Percentiles rank a stretch among this genome's conserved stretches.
Conservation (phyloP, 2,113 vertebrate genomes). For the Bufo bufo region DNA sequence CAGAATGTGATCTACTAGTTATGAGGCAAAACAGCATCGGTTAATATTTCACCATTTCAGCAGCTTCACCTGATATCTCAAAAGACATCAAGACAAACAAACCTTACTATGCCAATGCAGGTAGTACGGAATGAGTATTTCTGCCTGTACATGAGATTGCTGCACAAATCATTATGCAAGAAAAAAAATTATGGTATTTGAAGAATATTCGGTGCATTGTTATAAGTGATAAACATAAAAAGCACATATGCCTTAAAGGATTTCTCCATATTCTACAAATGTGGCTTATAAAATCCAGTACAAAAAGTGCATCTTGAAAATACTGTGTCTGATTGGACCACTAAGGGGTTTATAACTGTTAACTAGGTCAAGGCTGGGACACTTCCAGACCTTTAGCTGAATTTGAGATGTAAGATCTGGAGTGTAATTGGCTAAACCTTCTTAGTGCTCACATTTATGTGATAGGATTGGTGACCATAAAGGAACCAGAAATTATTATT, state of each 20-base stretch:
- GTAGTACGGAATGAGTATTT: slow-evolving; percentile 4
- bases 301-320: too few species aligned
- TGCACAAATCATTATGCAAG: background rate
- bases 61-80: slow-evolving; percentile 10
- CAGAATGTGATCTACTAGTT: background rate
- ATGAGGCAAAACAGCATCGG: background rate
- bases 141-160: background rate
- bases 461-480: background rate
- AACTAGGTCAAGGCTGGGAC: background rate
- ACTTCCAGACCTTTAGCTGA: background rate
- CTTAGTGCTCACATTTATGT: background rate
- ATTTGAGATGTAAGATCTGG: background rate
- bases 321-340: background rate
- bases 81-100: slow-evolving; percentile 11
- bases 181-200: background rate
- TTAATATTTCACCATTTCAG: slow-evolving; percentile 42
- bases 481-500: background rate
- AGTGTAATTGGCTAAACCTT: slow-evolving; percentile 7
- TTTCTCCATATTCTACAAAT: background rate
- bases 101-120: background rate
- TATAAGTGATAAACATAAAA: too few species aligned
- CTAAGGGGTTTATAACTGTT: background rate
- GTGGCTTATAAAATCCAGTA: background rate
- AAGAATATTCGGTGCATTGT: background rate
- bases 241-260: background rate